Evolutionary conservation across 2,797 vertebrate genomes (phyloP).

Genomic region (Cyprinodon diabolis): DNA sequence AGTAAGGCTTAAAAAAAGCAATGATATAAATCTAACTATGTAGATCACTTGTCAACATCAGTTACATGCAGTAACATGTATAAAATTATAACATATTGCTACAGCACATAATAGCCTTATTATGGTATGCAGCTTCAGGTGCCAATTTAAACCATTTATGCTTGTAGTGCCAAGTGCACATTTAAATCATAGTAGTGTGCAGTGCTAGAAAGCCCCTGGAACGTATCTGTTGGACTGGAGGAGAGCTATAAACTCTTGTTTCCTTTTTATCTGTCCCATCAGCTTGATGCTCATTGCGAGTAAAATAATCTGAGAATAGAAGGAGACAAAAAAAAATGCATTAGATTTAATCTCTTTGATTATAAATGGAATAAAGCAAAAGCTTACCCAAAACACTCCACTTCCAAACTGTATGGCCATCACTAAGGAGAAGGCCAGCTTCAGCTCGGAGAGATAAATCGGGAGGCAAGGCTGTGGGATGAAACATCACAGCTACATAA

Average conservation of each 20-base stretch:
- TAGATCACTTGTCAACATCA: constrained; percentile 52
- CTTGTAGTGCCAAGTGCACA: constrained; percentile 31
- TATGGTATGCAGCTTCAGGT: constrained; percentile 64
- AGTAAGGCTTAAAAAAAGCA: constrained; percentile 41
- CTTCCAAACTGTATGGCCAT: constrained; percentile 77
- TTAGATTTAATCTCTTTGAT: not conserved
- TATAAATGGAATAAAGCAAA: not conserved
- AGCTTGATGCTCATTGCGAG: constrained; percentile 76
- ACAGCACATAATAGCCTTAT: constrained; percentile 54
- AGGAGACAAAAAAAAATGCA: not conserved
- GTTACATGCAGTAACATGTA: constrained; percentile 63
- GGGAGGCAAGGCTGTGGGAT: constrained; percentile 67
- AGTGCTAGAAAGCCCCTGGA: constrained; percentile 70
- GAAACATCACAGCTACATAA: not conserved
- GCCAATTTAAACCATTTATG: constrained; percentile 65
- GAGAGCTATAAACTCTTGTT: constrained; percentile 75
- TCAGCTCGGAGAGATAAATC: constrained; percentile 72
- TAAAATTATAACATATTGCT: constrained; percentile 53
- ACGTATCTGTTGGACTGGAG: constrained; percentile 76
- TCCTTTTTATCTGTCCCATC: constrained; percentile 74
- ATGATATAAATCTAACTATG: constrained; percentile 55
- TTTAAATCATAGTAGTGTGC: constrained; percentile 38
- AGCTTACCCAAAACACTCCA: constrained; percentile 72
- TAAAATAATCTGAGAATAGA: constrained; percentile 60
- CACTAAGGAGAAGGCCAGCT: constrained; percentile 67